Evolutionary conservation across 2,797 vertebrate genomes (phyloP).

Genomic region (Nothura maculosa): DNA sequence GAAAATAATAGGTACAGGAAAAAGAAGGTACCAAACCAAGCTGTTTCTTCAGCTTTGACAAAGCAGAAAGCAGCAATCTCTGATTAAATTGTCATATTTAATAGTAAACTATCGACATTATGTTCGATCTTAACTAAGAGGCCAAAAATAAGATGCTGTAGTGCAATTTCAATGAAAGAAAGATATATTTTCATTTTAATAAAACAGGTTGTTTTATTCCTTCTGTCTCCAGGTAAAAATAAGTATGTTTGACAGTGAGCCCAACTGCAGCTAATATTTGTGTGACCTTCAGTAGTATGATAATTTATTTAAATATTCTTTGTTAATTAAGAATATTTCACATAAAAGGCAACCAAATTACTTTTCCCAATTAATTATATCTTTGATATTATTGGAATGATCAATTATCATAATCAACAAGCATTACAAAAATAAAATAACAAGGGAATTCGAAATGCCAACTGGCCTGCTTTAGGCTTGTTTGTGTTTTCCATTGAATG

Average conservation of each 20-base stretch:
- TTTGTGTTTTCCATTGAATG: conserved; percentile 22
- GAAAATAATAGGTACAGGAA: not conserved
- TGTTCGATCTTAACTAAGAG: conserved; percentile 1
- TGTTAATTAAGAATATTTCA: conserved; percentile 83
- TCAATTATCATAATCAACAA: conserved; percentile 83
- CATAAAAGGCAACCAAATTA: conserved; percentile 75
- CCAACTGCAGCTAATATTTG: conserved; percentile 69
- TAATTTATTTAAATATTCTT: conserved; percentile 84
- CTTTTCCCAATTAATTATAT: conserved; percentile 79
- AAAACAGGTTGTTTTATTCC: conserved; percentile 8
- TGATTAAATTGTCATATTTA: not conserved
- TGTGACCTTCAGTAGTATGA: conserved; percentile 82
- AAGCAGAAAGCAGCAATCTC: not conserved
- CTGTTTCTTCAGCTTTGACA: not conserved
- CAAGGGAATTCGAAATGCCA: conserved; percentile 70
- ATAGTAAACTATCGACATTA: not conserved
- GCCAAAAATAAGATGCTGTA: not conserved
- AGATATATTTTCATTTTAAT: not conserved
- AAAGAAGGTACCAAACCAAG: not conserved
- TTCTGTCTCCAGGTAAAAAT: conserved; percentile 3
- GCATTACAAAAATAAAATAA: conserved; percentile 78
- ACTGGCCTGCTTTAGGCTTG: conserved; percentile 39
- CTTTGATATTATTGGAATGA: conserved; percentile 78
- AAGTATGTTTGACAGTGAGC: conserved; percentile 13
- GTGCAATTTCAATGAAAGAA: conserved; percentile 11